Evolutionary conservation across 2,888 invertebrate species (phyloP).

Genomic region (Rotaria socialis): DNA sequence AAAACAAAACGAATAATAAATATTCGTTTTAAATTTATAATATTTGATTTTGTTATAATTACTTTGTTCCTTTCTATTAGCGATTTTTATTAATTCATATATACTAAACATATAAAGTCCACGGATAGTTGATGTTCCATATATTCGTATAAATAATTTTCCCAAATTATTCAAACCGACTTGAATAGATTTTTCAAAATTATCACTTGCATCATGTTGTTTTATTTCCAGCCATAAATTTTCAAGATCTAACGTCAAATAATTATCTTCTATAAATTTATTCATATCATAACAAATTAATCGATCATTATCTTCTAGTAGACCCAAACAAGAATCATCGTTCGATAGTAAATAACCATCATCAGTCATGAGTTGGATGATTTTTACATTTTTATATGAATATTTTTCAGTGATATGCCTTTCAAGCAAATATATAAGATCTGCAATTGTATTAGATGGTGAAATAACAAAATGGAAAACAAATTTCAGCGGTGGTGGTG

Average conservation of each 20-base stretch:
- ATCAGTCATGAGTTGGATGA: background rate
- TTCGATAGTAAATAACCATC: slow-evolving; percentile 4
- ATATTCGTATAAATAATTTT: background rate
- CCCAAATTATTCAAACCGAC: background rate
- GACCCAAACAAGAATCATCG: background rate
- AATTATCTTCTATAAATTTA: background rate
- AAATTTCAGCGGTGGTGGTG: background rate
- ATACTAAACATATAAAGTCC: background rate
- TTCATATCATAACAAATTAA: background rate
- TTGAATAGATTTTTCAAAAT: background rate
- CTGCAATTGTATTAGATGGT: background rate
- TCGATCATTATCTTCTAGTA: background rate
- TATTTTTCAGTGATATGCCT: background rate
- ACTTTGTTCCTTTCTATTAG: background rate
- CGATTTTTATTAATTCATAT: slow-evolving; percentile 3
- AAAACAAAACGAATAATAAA: background rate
- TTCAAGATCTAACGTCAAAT: background rate
- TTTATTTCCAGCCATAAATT: background rate
- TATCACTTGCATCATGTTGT: slow-evolving; percentile 1
- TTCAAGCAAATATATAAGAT: background rate
- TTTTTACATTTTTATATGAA: background rate
- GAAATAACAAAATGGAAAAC: background rate
- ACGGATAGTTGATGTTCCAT: background rate
- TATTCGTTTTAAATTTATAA: too few species aligned
- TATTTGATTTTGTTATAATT: background rate